These are phyloP conservation scores for Oeneis ivallda DNA, from an alignment of 2,888 invertebrate species.

Conservation along the genomic window DNA sequence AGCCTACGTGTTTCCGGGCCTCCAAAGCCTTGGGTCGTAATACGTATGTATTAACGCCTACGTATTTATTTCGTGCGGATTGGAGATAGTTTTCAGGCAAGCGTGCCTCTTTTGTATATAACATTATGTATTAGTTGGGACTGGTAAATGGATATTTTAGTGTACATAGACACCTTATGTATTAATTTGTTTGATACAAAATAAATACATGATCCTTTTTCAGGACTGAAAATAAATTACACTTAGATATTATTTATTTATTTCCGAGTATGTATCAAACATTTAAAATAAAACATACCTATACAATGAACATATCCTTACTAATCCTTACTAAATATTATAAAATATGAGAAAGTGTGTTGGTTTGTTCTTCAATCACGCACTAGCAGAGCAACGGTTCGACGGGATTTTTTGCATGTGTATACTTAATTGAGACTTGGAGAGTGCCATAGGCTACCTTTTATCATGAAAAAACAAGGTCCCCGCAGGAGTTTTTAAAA, in stretches of 20 bases:
- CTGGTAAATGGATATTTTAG: neutral
- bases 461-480: no score
- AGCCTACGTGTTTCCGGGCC: constrained; percentile 45
- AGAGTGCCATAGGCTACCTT: no score
- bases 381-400: no score
- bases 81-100: constrained; percentile 21
- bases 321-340: no score
- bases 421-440: no score
- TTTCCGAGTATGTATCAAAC: neutral
- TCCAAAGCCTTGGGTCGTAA: constrained; percentile 45
- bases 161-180: neutral
- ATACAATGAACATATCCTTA: no score
- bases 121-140: constrained; percentile 6
- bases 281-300: neutral
- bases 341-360: no score
- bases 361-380: no score
- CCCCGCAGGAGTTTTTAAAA: no score
- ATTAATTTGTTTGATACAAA: neutral
- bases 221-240: neutral
- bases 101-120: neutral
- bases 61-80: constrained; percentile 29
- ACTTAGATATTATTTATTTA: neutral
- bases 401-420: no score
- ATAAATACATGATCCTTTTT: neutral
- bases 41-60: constrained; percentile 46